phyloP scores from a whole-genome alignment of 2,113 vertebrate genomes.

The Otolemur garnettii region DNA sequence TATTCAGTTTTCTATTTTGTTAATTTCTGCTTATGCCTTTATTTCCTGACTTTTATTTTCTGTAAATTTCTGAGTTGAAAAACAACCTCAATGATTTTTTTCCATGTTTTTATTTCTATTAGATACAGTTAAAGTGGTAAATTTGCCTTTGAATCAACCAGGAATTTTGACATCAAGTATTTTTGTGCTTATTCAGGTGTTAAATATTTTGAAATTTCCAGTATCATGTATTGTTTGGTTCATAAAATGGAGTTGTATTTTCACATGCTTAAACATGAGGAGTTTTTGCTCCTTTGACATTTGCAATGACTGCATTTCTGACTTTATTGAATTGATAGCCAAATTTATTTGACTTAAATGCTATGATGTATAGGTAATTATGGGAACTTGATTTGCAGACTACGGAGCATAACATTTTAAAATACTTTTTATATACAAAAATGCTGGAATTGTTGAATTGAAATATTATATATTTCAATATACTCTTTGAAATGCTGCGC shows the following conservation, averaged over 20 bases:
- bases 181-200: neutral
- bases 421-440: neutral
- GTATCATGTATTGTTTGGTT: neutral
- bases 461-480: too few species aligned
- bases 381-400: neutral
- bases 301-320: neutral
- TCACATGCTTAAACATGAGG: neutral
- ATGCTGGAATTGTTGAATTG: neutral
- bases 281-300: neutral
- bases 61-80: neutral
- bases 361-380: neutral
- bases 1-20: neutral
- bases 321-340: constrained; percentile 18
- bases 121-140: neutral
- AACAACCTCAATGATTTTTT: constrained; percentile 3
- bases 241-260: neutral
- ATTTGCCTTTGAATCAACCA: neutral
- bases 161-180: neutral
- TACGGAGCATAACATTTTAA: neutral
- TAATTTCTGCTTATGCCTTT: neutral
- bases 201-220: neutral
- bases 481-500: neutral
- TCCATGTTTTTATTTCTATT: neutral
- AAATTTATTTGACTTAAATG: neutral
- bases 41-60: neutral